Evolutionary conservation across 2,888 invertebrate species (phyloP), one percentile per base, ranked within the genome.

Genomic region (Fragum fragum): DNA sequence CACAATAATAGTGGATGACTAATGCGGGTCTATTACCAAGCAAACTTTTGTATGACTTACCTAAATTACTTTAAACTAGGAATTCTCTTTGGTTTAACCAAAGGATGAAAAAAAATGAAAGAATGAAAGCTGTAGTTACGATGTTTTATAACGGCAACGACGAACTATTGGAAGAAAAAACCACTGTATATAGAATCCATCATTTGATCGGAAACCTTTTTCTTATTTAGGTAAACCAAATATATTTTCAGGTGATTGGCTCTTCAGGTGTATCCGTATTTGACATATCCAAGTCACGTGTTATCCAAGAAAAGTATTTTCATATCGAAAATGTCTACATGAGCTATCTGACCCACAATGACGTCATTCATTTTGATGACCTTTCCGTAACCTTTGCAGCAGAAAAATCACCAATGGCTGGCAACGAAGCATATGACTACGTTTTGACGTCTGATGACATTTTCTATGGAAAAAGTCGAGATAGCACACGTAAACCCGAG

Each of bases 311-410:
- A 14, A 11, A 42, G 9, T 81, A 88, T 63, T 90, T 85, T 76
- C 52, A 78, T 23, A 83, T 89, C n/a, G 59, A 63, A 1, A 79
- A 88, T 47, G 87, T 90, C 0, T 85, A 74, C 57, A 66, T 88
- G 29, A 82, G 86, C 9, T 91, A 87, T 68, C 80, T 90, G 9
- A 91, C 90, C 28, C 79, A 87, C 39, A 89, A 88, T 16, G 91
- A 91, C 78, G 74, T 59, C 39, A 86, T 90, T 26, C 71, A 80
- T 72, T 75, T 90, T 14, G 36, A 57, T 16, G 79, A 85, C 59
- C 83, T 76, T 29, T 71, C 76, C 9, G 83, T 90, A 21, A 80
- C 74, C 0, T 90, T 89, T 63, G 79, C 87, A 2, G 32, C 81
- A 0, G 39, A 61, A 18, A 89, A 89, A 73, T 68, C 74, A n/a